Conservation (phyloP, 2,797 vertebrate genomes). For the Acipenser oxyrinchus region DNA sequence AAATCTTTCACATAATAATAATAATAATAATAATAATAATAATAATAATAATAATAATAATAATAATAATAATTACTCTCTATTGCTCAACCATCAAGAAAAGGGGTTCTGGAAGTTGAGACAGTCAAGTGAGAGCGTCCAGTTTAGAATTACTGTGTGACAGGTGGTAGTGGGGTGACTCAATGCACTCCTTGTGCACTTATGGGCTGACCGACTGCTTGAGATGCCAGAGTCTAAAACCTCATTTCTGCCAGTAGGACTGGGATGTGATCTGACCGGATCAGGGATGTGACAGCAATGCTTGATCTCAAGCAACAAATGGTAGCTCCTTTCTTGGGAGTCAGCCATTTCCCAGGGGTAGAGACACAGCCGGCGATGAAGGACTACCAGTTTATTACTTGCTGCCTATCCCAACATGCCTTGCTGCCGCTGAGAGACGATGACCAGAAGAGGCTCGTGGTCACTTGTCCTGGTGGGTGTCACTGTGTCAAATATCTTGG, state of each 20-base stretch:
- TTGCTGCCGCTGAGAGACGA: not conserved
- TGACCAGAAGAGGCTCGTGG: not conserved
- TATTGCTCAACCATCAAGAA: no score
- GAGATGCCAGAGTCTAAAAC: not conserved
- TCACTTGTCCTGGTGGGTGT: no score
- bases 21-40: no score
- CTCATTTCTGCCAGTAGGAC: not conserved
- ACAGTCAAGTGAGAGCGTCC: no score
- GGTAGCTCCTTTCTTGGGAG: not conserved
- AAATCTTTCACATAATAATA: no score
- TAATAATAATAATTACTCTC: no score
- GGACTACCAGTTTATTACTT: not conserved
- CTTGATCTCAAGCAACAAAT: slow-evolving; percentile 1
- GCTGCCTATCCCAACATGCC: not conserved
- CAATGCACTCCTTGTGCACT: not conserved
- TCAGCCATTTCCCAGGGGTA: slow-evolving; percentile 1
- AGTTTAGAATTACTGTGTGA: not conserved
- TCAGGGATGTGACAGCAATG: not conserved
- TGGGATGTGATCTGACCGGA: not conserved
- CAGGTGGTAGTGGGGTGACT: not conserved
- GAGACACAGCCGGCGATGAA: not conserved
- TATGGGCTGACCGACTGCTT: not conserved
- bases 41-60: no score
- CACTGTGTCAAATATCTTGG: no score
- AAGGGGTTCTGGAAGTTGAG: no score